Evolutionary conservation across 1,140 invertebrate species (phyloP).

Genomic region (Homarus americanus): DNA sequence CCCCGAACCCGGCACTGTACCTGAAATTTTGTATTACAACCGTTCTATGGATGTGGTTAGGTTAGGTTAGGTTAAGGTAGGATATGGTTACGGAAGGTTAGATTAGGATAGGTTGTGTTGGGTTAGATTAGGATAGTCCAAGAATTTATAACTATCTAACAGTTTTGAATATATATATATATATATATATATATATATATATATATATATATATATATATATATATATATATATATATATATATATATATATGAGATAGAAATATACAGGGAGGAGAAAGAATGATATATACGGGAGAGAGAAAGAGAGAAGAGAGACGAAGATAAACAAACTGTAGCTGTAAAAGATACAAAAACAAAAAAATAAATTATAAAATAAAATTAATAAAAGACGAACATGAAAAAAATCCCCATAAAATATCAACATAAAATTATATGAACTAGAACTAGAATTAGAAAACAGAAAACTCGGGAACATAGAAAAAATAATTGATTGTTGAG

Average conservation of each 20-base stretch:
- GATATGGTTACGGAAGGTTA: no score
- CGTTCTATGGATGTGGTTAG: no score
- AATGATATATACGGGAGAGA: background rate
- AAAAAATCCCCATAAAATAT: no score
- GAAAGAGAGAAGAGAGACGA: background rate
- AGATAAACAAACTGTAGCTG: no score
- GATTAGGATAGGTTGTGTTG: no score
- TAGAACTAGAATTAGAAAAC: background rate
- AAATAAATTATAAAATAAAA: background rate
- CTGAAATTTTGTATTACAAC: no score
- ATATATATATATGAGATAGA: background rate
- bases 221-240: conserved; percentile 16
- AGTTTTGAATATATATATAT: background rate
- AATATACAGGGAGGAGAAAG: background rate
- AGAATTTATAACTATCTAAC: no score
- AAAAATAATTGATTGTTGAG: background rate
- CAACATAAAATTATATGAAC: no score
- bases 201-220: conserved; percentile 23
- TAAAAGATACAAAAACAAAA: no score
- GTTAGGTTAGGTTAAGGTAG: no score
- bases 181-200: conserved; percentile 4
- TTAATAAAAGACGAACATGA: background rate
- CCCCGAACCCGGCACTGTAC: no score
- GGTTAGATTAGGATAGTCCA: no score
- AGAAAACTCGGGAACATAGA: background rate